Evolutionary conservation across 2,113 vertebrate species (phyloP), one percentile per base, ranked within the genome.

Genomic region (Hippocampus abdominalis): DNA sequence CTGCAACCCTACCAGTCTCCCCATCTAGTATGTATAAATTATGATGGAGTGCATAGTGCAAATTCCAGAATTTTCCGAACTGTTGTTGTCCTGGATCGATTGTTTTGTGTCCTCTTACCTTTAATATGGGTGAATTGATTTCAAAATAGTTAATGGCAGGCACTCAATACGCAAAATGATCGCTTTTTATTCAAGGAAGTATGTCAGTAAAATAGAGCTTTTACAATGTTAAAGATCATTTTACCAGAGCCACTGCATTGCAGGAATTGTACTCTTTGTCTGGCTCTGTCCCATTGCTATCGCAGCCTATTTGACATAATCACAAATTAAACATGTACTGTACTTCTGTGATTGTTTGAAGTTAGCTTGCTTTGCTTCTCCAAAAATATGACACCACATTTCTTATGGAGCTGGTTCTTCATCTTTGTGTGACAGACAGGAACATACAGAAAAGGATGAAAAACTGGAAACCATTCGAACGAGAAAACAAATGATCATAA

Each of bases 1-100:
- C 96, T 0, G 92, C 94, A 0, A 72, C 91, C 73, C 93, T 99
- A 72, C 94, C 95, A 8, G 93, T 95, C 69, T 93, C 95, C 3
- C 94, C 95, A 8, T 94, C 96, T 84, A 94, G 96, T 99, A 94
- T 0, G 94, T 90, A 44, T 12, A 66, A 42, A 29, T 13, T 25
- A 46, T 48, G 32, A n/a, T 57, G 25, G 18, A 63, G 60, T 20
- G 8, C 32, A 11, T 62, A 48, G 8, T 20, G 46, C 15, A n/a
- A 8, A 53, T 18, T 21, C 27, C 46, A 27, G 12, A 40, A 63
- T 63, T 63, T 21, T 23, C 11, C 40, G 0, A 23, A 15, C 12
- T 25, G n/a, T 64, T 64, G 25, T 7, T 64, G 60, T 62, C 32
- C 23, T 18, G n/a, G 2, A 15, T 42, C 36, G 23, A 18, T 60